These are phyloP conservation scores for Ecliptopera silaceata DNA, from an alignment of 2,888 invertebrate species.

Conservation along the genomic window DNA sequence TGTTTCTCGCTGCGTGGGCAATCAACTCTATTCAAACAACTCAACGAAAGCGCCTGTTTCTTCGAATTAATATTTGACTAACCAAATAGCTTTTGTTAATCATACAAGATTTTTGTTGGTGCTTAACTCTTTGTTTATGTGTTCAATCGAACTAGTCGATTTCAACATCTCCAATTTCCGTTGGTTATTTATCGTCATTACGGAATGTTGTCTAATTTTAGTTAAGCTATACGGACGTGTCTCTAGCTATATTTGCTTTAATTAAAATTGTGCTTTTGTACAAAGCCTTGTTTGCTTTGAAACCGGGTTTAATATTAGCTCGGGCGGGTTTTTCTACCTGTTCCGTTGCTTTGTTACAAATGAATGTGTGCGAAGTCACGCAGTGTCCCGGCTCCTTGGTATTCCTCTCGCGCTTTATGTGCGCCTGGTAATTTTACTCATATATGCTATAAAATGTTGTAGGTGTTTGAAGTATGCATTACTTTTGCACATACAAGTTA, in stretches of 20 bases:
- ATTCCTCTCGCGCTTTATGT: conserved; percentile 56
- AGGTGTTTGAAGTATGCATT: conserved; percentile 27
- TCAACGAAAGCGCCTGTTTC: conserved; percentile 49
- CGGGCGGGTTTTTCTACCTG: conserved; percentile 68
- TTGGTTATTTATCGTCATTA: conserved; percentile 40
- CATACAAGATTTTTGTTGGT: conserved; percentile 45
- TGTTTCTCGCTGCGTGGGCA: conserved; percentile 46
- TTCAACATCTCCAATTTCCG: conserved; percentile 49
- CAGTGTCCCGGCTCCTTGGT: conserved; percentile 60
- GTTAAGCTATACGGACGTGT: conserved; percentile 43
- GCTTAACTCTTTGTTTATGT: conserved; percentile 46
- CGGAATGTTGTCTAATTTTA: conserved; percentile 51
- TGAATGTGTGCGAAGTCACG: conserved; percentile 71
- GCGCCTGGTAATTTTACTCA: conserved; percentile 49
- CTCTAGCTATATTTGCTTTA: conserved; percentile 57
- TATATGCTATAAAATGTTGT: conserved; percentile 38
- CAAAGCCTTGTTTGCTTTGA: conserved; percentile 59
- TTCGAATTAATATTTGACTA: conserved; percentile 49
- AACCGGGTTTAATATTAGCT: conserved; percentile 61
- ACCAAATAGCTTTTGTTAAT: conserved; percentile 50
- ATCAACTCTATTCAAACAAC: conserved; percentile 46
- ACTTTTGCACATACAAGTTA: conserved; percentile 33
- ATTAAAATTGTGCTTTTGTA: conserved; percentile 60
- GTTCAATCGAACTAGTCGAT: conserved; percentile 51
- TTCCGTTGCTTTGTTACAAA: conserved; percentile 61